A percentile compares a stretch with the other conserved stretches of the same genome.
Conservation (phyloP, 2,113 vertebrate genomes). For the Aleadryas rufinucha region DNA sequence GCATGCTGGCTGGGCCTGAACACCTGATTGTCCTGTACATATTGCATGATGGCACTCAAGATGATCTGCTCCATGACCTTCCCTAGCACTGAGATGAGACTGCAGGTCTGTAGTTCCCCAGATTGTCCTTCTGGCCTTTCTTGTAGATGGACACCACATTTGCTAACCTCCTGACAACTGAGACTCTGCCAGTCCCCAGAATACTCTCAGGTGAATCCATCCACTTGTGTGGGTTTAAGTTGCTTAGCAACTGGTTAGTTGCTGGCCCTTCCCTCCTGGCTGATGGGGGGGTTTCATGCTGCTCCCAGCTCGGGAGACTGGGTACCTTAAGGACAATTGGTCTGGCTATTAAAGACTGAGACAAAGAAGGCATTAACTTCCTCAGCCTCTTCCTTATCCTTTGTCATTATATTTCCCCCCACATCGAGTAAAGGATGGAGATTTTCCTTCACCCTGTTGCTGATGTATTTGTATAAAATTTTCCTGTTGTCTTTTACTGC, state of each 20-base stretch:
- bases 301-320: background rate
- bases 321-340: background rate
- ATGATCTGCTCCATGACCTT: background rate
- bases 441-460: background rate
- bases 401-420: background rate
- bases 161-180: background rate
- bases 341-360: background rate
- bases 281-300: background rate
- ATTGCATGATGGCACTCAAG: background rate
- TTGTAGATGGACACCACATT: background rate
- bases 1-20: background rate
- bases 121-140: background rate
- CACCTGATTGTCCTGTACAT: background rate
- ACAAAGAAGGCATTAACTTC: background rate
- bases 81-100: background rate
- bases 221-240: background rate
- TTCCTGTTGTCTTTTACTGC: background rate
- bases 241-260: background rate
- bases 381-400: background rate
- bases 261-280: background rate
- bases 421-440: fast-evolving
- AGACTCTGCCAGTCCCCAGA: background rate
- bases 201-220: background rate
- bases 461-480: background rate
- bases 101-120: background rate